Evolutionary conservation across 2,888 invertebrate genomes (phyloP), one percentile per base, ranked within the genome.

Genomic region (Parelbella ahira): DNA sequence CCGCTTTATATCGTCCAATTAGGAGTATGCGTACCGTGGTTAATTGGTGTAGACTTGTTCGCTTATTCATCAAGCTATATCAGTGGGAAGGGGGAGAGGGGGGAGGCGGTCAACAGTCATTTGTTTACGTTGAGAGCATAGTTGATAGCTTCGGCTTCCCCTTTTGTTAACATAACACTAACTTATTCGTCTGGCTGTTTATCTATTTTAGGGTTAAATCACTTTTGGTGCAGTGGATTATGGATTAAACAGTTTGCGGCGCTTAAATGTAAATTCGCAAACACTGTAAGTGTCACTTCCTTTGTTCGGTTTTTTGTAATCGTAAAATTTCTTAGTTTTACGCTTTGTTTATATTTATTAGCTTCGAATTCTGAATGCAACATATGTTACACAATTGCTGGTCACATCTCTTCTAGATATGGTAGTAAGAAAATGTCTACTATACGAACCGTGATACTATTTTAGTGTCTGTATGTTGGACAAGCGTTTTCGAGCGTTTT

Each of bases 21-120:
- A 65, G 61, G 50, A 58, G 55, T 50, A 49, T 39, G 49, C 46
- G 48, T 51, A 51, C 49, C 53, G 49, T 48, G 53, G 57, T 63
- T 68, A 68, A 71, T 71, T 67, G 70, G 64, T 59, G 54, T 53
- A 51, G 57, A 61, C 60, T 53, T 59, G 62, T 66, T 68, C 58
- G 64, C 54, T 64, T 68, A 68, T 66, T 68, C 68, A 70, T 63
- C 63, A 58, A 52, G 49, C 51, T 53, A 51, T 50, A 56, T 51
- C 60, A 33, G 42, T 45, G 7, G 27, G 47, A 45, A 32, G 48
- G 45, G 36, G 44, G 37, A n/a, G n/a, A n/a, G n/a, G n/a, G n/a
- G n/a, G n/a, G n/a, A n/a, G n/a, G n/a, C 47, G 47, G 48, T 48
- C 46, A 52, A 47, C 45, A 42, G 45, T 43, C 45, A 47, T 51